These are phyloP conservation scores for Odobenus rosmarus DNA, from an alignment of 2,113 vertebrate species.

Conservation along the genomic window DNA sequence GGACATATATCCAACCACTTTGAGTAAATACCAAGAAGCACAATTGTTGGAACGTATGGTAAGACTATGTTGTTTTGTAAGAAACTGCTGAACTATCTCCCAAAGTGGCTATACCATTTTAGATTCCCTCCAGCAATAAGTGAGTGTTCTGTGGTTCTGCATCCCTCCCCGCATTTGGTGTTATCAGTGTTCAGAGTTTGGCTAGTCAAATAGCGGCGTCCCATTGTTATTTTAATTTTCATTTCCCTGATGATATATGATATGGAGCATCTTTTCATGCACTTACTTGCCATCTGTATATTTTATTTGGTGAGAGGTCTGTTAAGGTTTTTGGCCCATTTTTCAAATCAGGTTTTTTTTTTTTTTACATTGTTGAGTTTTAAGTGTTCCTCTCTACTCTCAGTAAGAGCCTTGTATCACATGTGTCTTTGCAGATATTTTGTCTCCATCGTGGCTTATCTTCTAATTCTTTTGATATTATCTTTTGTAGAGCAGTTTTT, in stretches of 20 bases:
- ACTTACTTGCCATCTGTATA: background rate
- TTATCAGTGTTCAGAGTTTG: background rate
- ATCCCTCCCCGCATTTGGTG: background rate
- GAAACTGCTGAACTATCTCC: background rate
- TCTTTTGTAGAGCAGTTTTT: background rate
- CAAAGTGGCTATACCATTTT: background rate
- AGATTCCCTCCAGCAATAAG: background rate
- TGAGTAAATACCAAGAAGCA: background rate
- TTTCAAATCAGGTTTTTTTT: background rate
- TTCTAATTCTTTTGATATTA: background rate
- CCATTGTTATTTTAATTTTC: background rate
- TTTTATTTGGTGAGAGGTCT: background rate
- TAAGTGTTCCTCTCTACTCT: background rate
- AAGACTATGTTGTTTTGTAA: background rate
- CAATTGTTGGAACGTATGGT: background rate
- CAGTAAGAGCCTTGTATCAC: background rate
- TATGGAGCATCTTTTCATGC: background rate
- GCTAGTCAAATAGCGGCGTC: background rate
- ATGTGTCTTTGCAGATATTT: background rate
- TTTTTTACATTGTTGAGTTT: background rate
- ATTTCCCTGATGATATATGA: background rate
- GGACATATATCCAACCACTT: background rate
- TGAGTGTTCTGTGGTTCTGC: background rate
- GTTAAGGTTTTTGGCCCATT: background rate
- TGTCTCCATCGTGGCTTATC: background rate